phyloP scores from a whole-genome alignment of 1,140 invertebrate species.

The Aphis craccivora region DNA sequence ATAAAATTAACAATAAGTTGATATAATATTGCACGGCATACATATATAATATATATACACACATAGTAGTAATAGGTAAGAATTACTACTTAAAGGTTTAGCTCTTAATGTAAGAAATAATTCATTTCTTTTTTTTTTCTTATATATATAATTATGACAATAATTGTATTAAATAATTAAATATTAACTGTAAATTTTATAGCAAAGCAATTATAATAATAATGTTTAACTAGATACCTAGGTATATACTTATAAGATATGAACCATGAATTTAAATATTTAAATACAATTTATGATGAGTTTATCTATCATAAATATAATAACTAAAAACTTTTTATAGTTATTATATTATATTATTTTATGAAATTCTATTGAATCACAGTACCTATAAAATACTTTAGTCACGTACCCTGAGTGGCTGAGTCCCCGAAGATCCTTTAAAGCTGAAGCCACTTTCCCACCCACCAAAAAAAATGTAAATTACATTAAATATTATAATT shows the following conservation, averaged over 20 bases:
- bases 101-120: neutral
- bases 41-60: neutral
- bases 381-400: neutral
- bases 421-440: no score
- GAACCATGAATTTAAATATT: neutral
- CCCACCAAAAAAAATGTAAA: no score
- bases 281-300: neutral
- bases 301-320: neutral
- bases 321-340: no score
- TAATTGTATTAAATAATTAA: neutral
- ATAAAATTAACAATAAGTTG: neutral
- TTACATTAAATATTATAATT: no score
- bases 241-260: neutral
- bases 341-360: neutral
- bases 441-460: no score
- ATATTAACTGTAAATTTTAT: neutral
- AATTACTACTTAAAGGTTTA: neutral
- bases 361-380: neutral
- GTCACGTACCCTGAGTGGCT: no score
- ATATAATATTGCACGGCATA: neutral
- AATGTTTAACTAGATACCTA: neutral
- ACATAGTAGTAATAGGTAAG: neutral
- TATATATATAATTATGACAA: no score
- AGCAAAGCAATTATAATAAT: neutral
- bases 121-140: neutral